A percentile compares a stretch with the other conserved stretches of the same genome.
These are phyloP conservation scores for Sebastes vulpes DNA, from an alignment of 2,797 vertebrate genomes.

Conservation along the genomic window DNA sequence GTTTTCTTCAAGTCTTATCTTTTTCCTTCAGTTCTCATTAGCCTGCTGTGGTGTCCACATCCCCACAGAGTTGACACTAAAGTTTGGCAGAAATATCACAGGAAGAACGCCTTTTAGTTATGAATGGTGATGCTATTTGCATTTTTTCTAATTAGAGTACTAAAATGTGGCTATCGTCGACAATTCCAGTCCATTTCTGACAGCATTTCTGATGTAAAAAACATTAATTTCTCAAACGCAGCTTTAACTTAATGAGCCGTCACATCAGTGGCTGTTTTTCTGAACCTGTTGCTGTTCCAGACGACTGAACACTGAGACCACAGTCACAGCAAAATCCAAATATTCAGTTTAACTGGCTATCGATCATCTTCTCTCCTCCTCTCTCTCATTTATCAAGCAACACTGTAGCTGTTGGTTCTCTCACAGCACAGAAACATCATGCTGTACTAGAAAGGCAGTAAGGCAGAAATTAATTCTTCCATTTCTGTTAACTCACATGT, in stretches of 20 bases:
- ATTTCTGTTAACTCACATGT: background rate
- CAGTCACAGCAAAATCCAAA: background rate
- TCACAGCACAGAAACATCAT: background rate
- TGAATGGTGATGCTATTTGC: background rate
- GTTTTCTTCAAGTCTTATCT: background rate
- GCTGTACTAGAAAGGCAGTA: background rate
- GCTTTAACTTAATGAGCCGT: conserved; percentile 3
- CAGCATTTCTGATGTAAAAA: background rate
- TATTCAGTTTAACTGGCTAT: background rate
- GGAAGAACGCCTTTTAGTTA: background rate
- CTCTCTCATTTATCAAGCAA: background rate
- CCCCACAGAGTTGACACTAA: background rate
- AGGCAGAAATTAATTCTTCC: background rate
- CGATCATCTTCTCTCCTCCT: background rate
- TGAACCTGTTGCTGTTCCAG: conserved; percentile 22
- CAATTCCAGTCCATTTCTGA: background rate
- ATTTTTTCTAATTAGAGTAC: background rate
- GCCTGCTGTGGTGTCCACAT: background rate
- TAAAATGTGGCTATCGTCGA: background rate
- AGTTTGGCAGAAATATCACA: background rate
- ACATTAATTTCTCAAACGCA: background rate
- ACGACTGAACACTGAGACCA: background rate
- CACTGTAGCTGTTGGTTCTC: background rate
- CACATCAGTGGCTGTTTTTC: background rate
- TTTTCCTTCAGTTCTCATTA: background rate